These are phyloP conservation scores for Falco punctatus DNA, from an alignment of 2,113 vertebrate genomes.

Conservation along the genomic window DNA sequence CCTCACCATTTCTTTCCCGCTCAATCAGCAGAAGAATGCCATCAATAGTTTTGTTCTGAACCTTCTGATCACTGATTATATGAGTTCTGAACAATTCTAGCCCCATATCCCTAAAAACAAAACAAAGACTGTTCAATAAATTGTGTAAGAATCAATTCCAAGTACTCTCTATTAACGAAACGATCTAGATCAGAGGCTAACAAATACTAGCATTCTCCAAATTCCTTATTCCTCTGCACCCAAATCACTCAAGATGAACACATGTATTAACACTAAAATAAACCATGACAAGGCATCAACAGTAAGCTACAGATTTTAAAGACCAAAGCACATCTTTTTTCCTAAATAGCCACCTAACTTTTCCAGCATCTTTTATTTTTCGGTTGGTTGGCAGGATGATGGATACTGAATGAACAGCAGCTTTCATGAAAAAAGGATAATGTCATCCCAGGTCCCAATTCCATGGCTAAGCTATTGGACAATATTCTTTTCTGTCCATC, in stretches of 20 bases:
- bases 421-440: not conserved
- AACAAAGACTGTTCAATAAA: slow-evolving; percentile 18
- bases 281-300: not conserved
- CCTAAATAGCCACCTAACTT: not conserved
- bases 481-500: not conserved
- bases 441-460: not conserved
- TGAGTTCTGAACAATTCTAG: slow-evolving; percentile 97
- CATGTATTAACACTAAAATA: not conserved
- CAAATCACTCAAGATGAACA: not conserved
- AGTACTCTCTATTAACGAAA: not conserved
- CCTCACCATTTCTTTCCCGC: slow-evolving; percentile 93
- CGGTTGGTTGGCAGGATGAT: not conserved
- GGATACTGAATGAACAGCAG: not conserved
- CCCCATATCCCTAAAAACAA: slow-evolving; percentile 93
- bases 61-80: slow-evolving; percentile 97
- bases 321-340: not conserved
- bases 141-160: not conserved
- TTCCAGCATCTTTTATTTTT: not conserved
- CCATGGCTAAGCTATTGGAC: not conserved
- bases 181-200: not conserved
- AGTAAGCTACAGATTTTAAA: not conserved
- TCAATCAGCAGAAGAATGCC: slow-evolving; percentile 96
- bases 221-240: not conserved
- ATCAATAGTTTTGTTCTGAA: slow-evolving; percentile 98
- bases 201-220: not conserved